These are phyloP conservation scores for Hydrochoerus hydrochaeris DNA, from an alignment of 2,113 vertebrate species.

Conservation along the genomic window DNA sequence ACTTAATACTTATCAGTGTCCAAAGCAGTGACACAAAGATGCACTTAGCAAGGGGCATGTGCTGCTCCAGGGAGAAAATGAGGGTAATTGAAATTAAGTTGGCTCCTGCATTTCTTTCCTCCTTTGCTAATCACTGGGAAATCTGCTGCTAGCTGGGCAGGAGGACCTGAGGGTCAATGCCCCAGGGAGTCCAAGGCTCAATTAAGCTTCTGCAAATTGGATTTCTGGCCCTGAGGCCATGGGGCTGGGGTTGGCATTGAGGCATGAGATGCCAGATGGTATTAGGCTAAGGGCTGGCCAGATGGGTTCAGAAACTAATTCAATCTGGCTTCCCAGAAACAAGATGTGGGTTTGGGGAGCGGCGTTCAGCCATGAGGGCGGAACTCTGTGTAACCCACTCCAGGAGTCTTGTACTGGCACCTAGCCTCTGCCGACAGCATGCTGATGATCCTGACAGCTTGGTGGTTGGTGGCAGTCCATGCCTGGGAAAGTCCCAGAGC, in stretches of 20 bases:
- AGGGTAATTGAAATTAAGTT: slow-evolving; percentile 77
- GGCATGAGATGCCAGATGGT: slow-evolving; percentile 74
- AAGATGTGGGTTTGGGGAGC: not conserved
- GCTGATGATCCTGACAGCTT: not conserved
- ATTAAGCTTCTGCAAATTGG: slow-evolving; percentile 78
- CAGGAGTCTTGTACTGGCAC: not conserved
- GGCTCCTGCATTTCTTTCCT: slow-evolving; percentile 62
- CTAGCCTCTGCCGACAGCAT: not conserved
- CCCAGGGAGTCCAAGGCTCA: slow-evolving; percentile 70
- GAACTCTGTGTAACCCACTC: too few species aligned
- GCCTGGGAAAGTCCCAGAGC: not conserved
- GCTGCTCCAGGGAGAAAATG: slow-evolving; percentile 51
- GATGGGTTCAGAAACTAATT: slow-evolving; percentile 76
- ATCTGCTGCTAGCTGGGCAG: slow-evolving; percentile 59
- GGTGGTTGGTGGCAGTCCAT: not conserved
- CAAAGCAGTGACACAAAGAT: not conserved
- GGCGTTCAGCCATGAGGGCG: not conserved
- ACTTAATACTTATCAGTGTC: not conserved
- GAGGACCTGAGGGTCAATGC: slow-evolving; percentile 61
- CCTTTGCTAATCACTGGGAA: slow-evolving; percentile 76
- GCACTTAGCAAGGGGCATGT: not conserved
- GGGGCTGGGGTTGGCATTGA: slow-evolving; percentile 66
- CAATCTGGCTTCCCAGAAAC: slow-evolving; percentile 77
- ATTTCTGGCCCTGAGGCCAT: slow-evolving; percentile 75
- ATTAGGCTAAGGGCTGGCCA: slow-evolving; percentile 74